Conservation (phyloP, 1,140 invertebrate genomes). For the Tyrophagus putrescentiae region DNA sequence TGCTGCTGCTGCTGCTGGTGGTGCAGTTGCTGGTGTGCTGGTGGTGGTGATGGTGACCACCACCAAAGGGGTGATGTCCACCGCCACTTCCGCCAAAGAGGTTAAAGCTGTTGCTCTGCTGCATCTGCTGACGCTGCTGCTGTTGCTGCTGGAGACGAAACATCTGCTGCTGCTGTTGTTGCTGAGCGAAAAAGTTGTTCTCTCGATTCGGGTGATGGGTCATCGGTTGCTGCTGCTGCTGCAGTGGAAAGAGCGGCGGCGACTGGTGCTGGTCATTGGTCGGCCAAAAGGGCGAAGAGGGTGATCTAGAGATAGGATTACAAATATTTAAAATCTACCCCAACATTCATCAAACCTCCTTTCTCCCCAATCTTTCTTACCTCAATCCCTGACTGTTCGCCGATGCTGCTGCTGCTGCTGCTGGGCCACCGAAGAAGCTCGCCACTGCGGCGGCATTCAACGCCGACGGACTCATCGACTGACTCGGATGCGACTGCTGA, state of each 20-base stretch:
- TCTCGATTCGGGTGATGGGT: too few relatives aligned
- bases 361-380: too few relatives aligned
- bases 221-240: slow-evolving; percentile 14
- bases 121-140: not conserved
- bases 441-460: slow-evolving; percentile 2
- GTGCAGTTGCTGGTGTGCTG: not conserved
- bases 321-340: not conserved
- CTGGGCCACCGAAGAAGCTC: not conserved
- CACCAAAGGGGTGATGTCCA: not conserved
- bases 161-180: slow-evolving; percentile 16
- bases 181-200: slow-evolving; percentile 7
- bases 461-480: not conserved
- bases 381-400: not conserved
- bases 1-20: not conserved
- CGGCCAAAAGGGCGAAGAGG: not conserved
- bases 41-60: not conserved
- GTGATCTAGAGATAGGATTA: not conserved
- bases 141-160: slow-evolving; percentile 1
- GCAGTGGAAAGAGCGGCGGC: not conserved
- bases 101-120: not conserved
- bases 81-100: not conserved
- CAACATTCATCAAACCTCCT: too few relatives aligned
- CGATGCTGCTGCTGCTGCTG: not conserved
- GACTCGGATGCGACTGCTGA: not conserved
- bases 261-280: slow-evolving; percentile 9